Base-by-base conservation (phyloP, 1,140 invertebrate genomes). In the Heliconius hermathena region DNA sequence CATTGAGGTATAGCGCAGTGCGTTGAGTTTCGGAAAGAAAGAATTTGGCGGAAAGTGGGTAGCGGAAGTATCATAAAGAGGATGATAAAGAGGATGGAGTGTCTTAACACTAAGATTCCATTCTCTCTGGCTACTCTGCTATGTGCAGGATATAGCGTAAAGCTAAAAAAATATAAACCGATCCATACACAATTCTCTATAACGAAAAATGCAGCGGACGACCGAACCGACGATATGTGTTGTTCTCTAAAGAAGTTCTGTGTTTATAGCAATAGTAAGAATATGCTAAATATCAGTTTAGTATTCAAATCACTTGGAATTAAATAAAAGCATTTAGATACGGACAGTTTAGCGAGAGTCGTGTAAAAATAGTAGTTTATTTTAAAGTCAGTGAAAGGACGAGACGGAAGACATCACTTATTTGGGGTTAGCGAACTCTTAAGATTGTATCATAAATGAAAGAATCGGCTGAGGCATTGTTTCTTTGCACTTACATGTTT, bases 351-450 rank as follows among this genome's bases (percentile, higher is more conserved):
- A 57, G 54, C 54, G 8, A 20, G 71, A 57, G 54, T 29, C 60
- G 22, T 66, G 60, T 66, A 66, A 66, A 57, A 66, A 26, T 26
- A 8, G 20, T 71, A 36, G 38, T 77, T 77, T 54, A 71, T 71
- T 73, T 78, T 57, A 73, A 41, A 77, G 33, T 46, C 74, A 79
- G 81, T 82, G 81, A 82, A 82, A 82, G 81, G 81, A 82, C 74
- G 66, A 75, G 81, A 76, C 81, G 81, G 81, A 79, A 82, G 81
- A 46, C 74, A 49, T 1, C 77, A 75, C 74, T 78, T 66, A 82
- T 77, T 29, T 38, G 78, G 16, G 74, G 81, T 82, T 79, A 82
- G 74, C 52, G 74, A 57, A 72, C 74, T 60, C 57, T 46, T 49
- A 66, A 73, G 74, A 74, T 77, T 52, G 73, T 81, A 81, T 78